Percentiles rank a stretch among this genome's conserved stretches.
Evolutionary conservation across 2,888 invertebrate genomes (phyloP).

Genomic region (Clanis bilineata): DNA sequence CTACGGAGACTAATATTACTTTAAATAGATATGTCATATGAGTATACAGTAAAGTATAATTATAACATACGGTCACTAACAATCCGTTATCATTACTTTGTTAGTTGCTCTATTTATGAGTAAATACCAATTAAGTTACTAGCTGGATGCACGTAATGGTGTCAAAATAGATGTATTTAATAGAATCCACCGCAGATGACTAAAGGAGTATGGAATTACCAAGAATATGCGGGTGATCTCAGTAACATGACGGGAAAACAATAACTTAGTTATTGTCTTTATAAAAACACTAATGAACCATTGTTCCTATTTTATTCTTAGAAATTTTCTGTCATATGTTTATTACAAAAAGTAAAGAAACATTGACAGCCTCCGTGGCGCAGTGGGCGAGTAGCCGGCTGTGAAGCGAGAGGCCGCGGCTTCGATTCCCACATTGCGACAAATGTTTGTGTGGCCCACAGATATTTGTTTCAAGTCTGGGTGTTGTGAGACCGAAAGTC

Average conservation of each 20-base stretch:
- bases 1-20: not conserved
- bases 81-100: not conserved
- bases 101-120: not conserved
- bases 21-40: too few relatives aligned
- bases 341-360: not conserved
- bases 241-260: conserved; percentile 33
- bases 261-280: conserved; percentile 14
- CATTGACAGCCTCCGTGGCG: too few relatives aligned
- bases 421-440: too few relatives aligned
- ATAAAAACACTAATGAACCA: not conserved
- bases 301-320: not conserved
- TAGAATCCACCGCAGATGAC: conserved; percentile 34
- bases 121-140: not conserved
- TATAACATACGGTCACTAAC: not conserved
- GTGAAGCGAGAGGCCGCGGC: too few relatives aligned
- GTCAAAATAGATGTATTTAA: not conserved
- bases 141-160: not conserved
- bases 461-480: too few relatives aligned
- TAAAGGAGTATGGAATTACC: conserved; percentile 53
- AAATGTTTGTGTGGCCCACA: too few relatives aligned
- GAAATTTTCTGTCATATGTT: not conserved
- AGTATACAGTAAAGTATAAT: too few relatives aligned
- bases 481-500: too few relatives aligned
- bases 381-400: too few relatives aligned
- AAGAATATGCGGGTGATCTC: conserved; percentile 63